Evolutionary conservation across 2,797 vertebrate genomes (phyloP), one percentile per base, ranked within the genome.

Genomic region (Petrocephalus sullivani): DNA sequence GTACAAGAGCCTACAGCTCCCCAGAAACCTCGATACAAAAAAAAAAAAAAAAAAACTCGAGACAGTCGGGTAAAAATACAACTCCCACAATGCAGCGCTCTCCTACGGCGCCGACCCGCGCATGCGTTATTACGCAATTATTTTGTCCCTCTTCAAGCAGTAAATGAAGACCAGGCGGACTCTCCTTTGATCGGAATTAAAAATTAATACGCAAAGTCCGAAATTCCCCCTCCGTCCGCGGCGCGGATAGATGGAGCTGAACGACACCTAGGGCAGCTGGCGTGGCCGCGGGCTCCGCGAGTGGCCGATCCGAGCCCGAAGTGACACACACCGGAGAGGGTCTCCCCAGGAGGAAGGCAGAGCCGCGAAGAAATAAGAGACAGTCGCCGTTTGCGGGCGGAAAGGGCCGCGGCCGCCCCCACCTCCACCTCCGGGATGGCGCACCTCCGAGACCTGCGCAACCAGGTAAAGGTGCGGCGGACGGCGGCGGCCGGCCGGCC

Each of bases 401-500:
- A 61, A 87, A 89, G 88, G 89, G 51, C 89, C 57, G 88, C 81
- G 87, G 67, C 84, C 71, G 89, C 90, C 88, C 60, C 86, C 87
- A 21, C 89, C 81, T 46, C 87, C 81, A 86, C 85, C 88, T 54
- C 85, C 89, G 90, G 87, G 64, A 89, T 92, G 92, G 91, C 92
- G 87, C 89, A 91, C 89, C 91, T 92, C 60, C 86, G 87, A 67
- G 89, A 90, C 88, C 89, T 91, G 64, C 82, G 90, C 88, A 91
- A 91, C 89, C 91, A 92, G 92, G 92, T 92, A 90, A 90, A 75
- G 23, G 9, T 54, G 86, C 51, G 6, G 57, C 85, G 53, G 46
- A 61, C 58, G 71, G 16, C 8, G 88, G 88, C 61, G 87, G 87
- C 71, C 28, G 3, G 57, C 58, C 60, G 23, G 64, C 28, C 12